phyloP scores from a whole-genome alignment of 2,113 vertebrate species.

The Anser brachyrhynchus region DNA sequence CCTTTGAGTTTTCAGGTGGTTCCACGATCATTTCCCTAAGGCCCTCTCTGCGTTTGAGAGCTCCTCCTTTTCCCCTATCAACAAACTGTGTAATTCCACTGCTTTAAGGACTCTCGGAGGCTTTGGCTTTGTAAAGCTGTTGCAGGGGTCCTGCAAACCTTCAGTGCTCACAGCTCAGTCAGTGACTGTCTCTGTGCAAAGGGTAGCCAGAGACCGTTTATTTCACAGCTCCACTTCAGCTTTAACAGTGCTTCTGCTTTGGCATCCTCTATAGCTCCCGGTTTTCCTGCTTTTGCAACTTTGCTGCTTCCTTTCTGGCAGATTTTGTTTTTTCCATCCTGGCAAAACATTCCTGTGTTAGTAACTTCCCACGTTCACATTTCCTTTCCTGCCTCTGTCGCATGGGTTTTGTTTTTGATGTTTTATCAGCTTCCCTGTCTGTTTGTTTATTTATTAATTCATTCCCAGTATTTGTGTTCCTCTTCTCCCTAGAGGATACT shows the following conservation, averaged over 20 bases:
- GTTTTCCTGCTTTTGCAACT: not conserved
- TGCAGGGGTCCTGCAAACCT: not conserved
- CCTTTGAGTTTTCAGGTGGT: not conserved
- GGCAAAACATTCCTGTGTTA: not conserved
- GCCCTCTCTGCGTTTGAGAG: not conserved
- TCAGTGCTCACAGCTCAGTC: not conserved
- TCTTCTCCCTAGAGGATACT: not conserved
- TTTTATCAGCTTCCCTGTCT: constrained; percentile 10
- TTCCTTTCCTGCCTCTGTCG: not conserved
- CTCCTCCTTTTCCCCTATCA: not conserved
- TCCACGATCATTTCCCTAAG: not conserved
- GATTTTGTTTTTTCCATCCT: not conserved
- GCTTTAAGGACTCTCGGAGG: not conserved
- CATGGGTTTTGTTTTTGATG: not conserved
- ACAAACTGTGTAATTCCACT: not conserved
- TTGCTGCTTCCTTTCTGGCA: not conserved
- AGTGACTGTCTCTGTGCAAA: not conserved
- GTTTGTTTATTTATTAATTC: not conserved
- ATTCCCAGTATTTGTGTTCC: not conserved
- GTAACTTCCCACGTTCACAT: not conserved
- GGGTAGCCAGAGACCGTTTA: not conserved
- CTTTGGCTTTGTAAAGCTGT: not conserved
- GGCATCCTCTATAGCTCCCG: not conserved
- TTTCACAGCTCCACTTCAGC: not conserved
- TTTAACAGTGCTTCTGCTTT: not conserved